Base-by-base conservation (phyloP, 2,888 invertebrate genomes). In the Hofmannophila pseudospretella region DNA sequence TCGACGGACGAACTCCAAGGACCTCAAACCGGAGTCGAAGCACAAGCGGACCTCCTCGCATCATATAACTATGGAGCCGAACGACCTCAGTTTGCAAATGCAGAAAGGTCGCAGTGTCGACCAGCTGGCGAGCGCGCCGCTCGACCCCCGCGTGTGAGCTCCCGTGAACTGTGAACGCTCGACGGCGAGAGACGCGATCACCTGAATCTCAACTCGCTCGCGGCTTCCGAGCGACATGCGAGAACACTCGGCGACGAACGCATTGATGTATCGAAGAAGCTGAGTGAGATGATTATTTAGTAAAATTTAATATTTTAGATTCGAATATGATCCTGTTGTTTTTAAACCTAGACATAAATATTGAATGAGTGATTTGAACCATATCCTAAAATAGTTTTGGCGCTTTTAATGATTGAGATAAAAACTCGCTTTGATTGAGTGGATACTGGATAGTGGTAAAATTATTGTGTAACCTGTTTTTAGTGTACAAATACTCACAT, bases 1-100 rank as follows among this genome's bases (percentile, higher is more conserved):
- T 68, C 84, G 90, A 3, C 84, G 90, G 52, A 90, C 90, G 26
- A 88, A 88, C 54, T 90, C 90, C n/a, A 85, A 82, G 52, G 90
- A 90, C 58, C 53, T 80, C 42, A 73, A 75, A 53, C 67, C 71
- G n/a, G 66, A 65, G 34, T 43, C 54, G 32, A 59, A 61, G 25
- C 87, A 87, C 69, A 80, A 82, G 67, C 81, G 88, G 27, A 86
- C 86, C 23, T 79, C 84, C 36, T 82, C 82, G 28, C 87, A 88
- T 51, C 87, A 87, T 67, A 58, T 86, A 46, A 79, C 86, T 19
- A 49, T 87, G 64, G 87, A 86, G 52, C 81, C 84, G 29, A 53
- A 55, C 55, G 81, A 78, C 28, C 70, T 71, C 23, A 54, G 62
- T 37, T 69, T 76, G 36, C 75, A 68, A 51, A 51, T 81, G 47